Evolutionary conservation across 2,888 invertebrate species (phyloP), one percentile per base, ranked within the genome.

Genomic region (Artemia sinica): DNA sequence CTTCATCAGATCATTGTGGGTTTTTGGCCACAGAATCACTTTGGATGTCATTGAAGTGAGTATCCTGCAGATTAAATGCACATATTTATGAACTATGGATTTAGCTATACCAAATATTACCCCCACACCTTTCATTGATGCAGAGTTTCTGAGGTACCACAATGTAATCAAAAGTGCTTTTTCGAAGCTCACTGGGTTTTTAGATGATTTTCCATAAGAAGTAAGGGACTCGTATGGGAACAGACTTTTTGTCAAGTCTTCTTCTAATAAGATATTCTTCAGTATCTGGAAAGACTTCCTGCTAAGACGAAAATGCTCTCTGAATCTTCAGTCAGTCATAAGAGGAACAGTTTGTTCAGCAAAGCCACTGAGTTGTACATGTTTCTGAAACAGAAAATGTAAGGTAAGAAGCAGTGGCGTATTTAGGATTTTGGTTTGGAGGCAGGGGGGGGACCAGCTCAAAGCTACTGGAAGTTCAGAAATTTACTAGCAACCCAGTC

Each of bases 81-180:
- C n/a, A n/a, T n/a, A n/a, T n/a, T n/a, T 52, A 52, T 52, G 52
- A 52, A 52, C 52, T 52, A 2, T n/a, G 12, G 52, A 52, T 52
- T 52, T 52, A n/a, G 52, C 52, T 52, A 52, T 52, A 52, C 52
- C 52, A 52, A 52, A 52, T 52, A 52, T 52, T 52, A 52, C 52
- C 52, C 52, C 52, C 12, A 52, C 52, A 52, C 52, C 52, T 52
- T 2, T 52, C 52, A 52, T 52, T 52, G 52, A 52, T 52, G 52
- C 52, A 52, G 52, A 52, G 52, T 52, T 52, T 52, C 52, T 2
- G n/a, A 52, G 52, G 52, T 52, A 52, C 52, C n/a, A 52, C 52
- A 52, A 52, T 52, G 52, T 52, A 52, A 52, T 52, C 18, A 18
- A 18, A 18, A 18, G 18, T 18, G 18, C 18, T 18, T 18, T 18